These are phyloP conservation scores for Drosophila tristis DNA, from an alignment of 1,140 invertebrate species.

Conservation along the genomic window DNA sequence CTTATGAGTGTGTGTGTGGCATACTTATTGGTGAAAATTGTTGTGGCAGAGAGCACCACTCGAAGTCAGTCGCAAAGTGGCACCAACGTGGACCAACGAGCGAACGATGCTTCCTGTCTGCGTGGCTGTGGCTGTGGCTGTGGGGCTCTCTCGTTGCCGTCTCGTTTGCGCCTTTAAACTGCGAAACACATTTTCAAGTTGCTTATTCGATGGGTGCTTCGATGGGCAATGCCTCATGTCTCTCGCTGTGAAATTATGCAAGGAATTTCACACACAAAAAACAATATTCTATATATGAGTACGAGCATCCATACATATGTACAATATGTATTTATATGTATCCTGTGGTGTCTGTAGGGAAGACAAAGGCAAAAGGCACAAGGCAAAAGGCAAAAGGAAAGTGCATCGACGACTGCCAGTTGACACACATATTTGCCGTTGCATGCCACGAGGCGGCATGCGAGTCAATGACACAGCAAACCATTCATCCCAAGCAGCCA, in stretches of 20 bases:
- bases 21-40: constrained; percentile 75
- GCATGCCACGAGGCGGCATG: constrained; percentile 40
- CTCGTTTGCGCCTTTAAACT: constrained; percentile 54
- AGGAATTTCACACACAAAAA: constrained; percentile 61
- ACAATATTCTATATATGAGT: constrained; percentile 3
- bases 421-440: constrained; percentile 76
- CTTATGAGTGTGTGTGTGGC: constrained; percentile 21
- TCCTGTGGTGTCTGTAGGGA: neutral
- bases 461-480: constrained; percentile 60
- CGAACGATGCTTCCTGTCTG: constrained; percentile 35
- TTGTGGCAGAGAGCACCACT: constrained; percentile 63
- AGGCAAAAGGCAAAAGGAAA: constrained; percentile 43
- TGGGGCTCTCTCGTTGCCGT: constrained; percentile 5
- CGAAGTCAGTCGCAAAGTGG: constrained; percentile 45
- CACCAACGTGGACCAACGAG: constrained; percentile 10
- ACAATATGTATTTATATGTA: too few species aligned
- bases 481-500: constrained; percentile 4
- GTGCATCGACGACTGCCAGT: constrained; percentile 72
- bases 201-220: constrained; percentile 43
- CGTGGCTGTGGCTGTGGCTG: neutral
- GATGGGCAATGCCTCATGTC: constrained; percentile 13
- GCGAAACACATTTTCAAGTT: constrained; percentile 46
- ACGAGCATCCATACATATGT: constrained; percentile 5
- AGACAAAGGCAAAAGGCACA: constrained; percentile 39
- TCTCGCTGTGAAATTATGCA: constrained; percentile 63